phyloP scores from a whole-genome alignment of 1,140 invertebrate genomes.

The Lanistes nyassanus region DNA sequence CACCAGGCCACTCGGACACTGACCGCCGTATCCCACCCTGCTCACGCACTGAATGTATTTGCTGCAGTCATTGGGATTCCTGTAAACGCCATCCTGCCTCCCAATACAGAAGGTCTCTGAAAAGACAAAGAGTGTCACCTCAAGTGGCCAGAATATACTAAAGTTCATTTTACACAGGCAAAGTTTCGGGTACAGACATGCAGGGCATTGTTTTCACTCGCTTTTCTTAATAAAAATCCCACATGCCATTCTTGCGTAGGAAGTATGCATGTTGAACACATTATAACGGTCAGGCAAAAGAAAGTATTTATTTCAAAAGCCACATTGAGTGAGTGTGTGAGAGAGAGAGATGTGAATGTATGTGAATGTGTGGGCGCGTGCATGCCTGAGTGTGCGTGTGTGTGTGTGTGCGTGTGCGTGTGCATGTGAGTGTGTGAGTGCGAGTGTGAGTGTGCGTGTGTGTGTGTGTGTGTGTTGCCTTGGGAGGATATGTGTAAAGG shows the following conservation, averaged over 20 bases:
- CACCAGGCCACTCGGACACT: slow-evolving; percentile 1
- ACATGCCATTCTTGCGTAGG: too few species aligned
- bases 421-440: slow-evolving; percentile 7
- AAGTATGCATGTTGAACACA: too few species aligned
- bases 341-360: background rate
- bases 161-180: too few species aligned
- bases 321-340: background rate
- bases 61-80: slow-evolving; percentile 4
- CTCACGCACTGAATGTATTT: slow-evolving; percentile 3
- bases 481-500: background rate
- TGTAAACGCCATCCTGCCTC: background rate
- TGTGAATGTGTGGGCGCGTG: too few species aligned
- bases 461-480: background rate
- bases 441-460: slow-evolving; percentile 9
- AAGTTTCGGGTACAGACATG: too few species aligned
- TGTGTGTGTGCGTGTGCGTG: slow-evolving; percentile 15
- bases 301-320: too few species aligned
- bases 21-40: background rate
- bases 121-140: too few species aligned
- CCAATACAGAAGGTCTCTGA: background rate
- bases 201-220: too few species aligned
- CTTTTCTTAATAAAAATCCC: background rate
- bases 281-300: too few species aligned
- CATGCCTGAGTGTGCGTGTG: slow-evolving; percentile 6
- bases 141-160: too few species aligned